phyloP scores from a whole-genome alignment of 2,888 invertebrate species.

The Synergus gifuensis region DNA sequence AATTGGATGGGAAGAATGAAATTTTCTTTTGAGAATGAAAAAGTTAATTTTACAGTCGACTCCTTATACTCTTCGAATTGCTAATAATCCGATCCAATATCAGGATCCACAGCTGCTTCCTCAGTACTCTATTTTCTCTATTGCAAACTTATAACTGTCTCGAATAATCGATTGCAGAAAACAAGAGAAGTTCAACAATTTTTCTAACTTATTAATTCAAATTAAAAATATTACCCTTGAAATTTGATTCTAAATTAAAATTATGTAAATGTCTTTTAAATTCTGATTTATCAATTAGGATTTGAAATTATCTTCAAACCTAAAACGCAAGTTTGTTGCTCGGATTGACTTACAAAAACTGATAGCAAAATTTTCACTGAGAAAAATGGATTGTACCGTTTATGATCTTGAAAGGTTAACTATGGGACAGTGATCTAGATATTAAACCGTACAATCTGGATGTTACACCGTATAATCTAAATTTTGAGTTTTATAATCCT shows the following conservation, averaged over 20 bases:
- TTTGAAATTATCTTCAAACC: neutral
- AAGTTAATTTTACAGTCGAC: neutral
- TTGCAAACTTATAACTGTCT: neutral
- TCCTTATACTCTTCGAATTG: neutral
- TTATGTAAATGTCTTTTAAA: neutral
- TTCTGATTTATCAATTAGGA: neutral
- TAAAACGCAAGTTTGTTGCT: neutral
- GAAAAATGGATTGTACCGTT: no score
- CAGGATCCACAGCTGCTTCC: conserved; percentile 5
- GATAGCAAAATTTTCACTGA: neutral
- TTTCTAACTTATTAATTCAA: neutral
- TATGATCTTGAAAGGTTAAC: no score
- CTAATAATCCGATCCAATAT: conserved; percentile 34
- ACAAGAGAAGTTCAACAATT: neutral
- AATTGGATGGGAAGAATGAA: neutral
- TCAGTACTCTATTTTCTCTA: neutral
- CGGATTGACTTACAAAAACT: neutral
- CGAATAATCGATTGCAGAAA: neutral
- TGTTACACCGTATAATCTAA: no score
- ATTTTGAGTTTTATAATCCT: no score
- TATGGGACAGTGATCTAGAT: no score
- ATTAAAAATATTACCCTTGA: neutral
- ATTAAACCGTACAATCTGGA: no score
- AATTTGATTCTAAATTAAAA: neutral
- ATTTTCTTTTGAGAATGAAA: neutral